These are phyloP conservation scores for Gastrophysa polygoni DNA, from an alignment of 2,888 invertebrate genomes.

Conservation along the genomic window DNA sequence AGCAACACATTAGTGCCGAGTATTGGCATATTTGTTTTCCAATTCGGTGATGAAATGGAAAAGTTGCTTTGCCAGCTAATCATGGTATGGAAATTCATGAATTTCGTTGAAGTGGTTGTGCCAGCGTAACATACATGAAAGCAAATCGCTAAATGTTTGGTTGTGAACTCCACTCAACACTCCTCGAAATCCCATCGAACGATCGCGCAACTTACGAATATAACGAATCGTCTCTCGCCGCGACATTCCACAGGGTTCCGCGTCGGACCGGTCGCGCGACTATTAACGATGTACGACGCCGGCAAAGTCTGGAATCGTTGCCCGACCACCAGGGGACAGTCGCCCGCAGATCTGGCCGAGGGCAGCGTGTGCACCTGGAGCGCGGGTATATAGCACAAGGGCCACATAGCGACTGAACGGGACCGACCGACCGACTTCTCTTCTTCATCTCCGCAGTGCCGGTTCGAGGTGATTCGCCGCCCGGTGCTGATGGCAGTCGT, in stretches of 20 bases:
- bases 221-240: conserved; percentile 15
- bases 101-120: too few relatives aligned
- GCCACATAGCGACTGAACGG: conserved; percentile 52
- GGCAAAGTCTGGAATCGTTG: conserved; percentile 47
- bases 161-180: too few relatives aligned
- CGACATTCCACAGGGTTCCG: conserved; percentile 10
- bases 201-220: conserved; percentile 32
- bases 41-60: too few relatives aligned
- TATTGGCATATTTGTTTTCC: too few relatives aligned
- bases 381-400: conserved; percentile 55
- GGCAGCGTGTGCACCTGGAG: conserved; percentile 53
- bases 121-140: too few relatives aligned
- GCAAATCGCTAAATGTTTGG: too few relatives aligned
- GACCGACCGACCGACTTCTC: conserved; percentile 1
- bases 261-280: conserved; percentile 14
- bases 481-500: too few relatives aligned
- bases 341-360: conserved; percentile 32
- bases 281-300: conserved; percentile 46
- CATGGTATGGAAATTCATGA: too few relatives aligned
- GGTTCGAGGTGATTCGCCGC: too few relatives aligned
- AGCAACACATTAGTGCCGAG: too few relatives aligned
- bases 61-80: too few relatives aligned
- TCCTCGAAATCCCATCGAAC: too few relatives aligned
- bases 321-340: conserved; percentile 27
- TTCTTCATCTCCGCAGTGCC: background rate